phyloP scores from a whole-genome alignment of 2,113 vertebrate species.

The Dipodomys ordii region DNA sequence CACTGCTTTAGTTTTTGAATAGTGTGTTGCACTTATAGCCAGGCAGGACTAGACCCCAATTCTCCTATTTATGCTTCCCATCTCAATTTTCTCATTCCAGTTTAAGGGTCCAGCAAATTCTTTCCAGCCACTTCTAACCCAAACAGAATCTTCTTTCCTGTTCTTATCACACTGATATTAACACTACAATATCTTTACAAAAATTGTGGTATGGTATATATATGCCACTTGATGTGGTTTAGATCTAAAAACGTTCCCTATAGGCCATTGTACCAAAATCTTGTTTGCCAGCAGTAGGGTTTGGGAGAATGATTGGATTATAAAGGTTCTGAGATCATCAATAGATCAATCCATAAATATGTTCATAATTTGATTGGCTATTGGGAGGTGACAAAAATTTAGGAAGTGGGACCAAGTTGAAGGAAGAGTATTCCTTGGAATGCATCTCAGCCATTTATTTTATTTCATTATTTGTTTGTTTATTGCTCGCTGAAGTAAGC shows the following conservation, averaged over 20 bases:
- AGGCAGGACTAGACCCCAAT: background rate
- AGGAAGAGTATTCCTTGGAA: background rate
- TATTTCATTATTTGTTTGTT: no score
- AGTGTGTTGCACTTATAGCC: no score
- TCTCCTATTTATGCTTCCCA: constrained; percentile 47
- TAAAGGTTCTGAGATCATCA: background rate
- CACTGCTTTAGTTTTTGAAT: no score
- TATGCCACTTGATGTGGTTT: background rate
- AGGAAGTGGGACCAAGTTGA: background rate
- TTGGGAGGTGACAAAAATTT: background rate
- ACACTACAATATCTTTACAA: background rate
- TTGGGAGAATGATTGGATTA: background rate
- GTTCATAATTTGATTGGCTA: background rate
- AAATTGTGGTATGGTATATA: background rate
- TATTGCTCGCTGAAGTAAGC: background rate
- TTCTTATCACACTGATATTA: constrained; percentile 26
- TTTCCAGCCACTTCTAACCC: background rate
- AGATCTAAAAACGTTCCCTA: background rate
- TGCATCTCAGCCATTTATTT: background rate
- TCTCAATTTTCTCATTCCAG: constrained; percentile 2
- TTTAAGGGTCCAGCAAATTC: constrained; percentile 14
- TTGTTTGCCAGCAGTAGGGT: background rate
- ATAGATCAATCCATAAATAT: background rate
- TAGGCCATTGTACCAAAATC: background rate
- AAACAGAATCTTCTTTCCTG: constrained; percentile 3